Conservation (phyloP, 2,797 vertebrate genomes). For the Sebastes aleutianus region DNA sequence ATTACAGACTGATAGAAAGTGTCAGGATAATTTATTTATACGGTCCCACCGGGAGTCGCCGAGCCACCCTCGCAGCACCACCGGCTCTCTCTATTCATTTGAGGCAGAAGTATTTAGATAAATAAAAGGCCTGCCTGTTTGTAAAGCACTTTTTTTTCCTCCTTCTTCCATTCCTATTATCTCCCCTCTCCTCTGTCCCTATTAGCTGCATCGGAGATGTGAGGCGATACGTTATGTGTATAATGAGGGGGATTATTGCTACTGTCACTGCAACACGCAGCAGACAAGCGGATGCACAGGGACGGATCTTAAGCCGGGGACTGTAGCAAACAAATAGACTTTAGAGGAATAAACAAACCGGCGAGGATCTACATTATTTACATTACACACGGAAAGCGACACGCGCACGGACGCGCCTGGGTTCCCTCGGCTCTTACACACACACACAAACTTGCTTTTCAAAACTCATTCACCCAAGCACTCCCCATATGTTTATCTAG, state of each 20-base stretch:
- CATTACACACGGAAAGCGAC: constrained; percentile 23
- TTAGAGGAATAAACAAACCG: constrained; percentile 55
- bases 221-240: constrained; percentile 72
- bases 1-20: constrained; percentile 84
- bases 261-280: constrained; percentile 62
- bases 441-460: constrained; percentile 1
- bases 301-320: constrained; percentile 57
- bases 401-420: not conserved
- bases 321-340: constrained; percentile 66
- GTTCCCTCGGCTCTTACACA: not conserved
- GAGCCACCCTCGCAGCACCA: constrained; percentile 50
- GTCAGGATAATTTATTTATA: constrained; percentile 79
- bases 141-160: constrained; percentile 49
- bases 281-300: constrained; percentile 44
- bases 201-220: constrained; percentile 71
- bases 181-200: constrained; percentile 60
- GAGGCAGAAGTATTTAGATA: constrained; percentile 64
- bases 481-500: not conserved
- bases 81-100: constrained; percentile 63
- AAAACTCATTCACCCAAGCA: not conserved
- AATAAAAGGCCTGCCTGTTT: constrained; percentile 69
- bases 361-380: constrained; percentile 57
- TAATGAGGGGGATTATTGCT: constrained; percentile 76
- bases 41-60: constrained; percentile 64
- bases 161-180: constrained; percentile 55